Evolutionary conservation across 2,888 invertebrate genomes (phyloP), one percentile per base, ranked within the genome.

Genomic region (Rhamphomyia laevipes): DNA sequence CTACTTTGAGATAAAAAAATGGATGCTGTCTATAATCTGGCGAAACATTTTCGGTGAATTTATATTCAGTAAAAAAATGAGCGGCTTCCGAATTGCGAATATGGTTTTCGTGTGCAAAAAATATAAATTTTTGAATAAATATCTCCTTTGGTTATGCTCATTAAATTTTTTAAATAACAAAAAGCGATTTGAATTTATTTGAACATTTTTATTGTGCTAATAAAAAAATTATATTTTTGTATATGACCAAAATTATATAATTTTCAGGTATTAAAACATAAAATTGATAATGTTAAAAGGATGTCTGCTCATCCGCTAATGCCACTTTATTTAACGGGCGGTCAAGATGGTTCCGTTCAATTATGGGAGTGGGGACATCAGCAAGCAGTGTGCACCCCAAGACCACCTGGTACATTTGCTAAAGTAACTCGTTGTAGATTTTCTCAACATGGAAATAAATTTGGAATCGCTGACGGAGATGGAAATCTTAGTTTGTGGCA

Each of bases 321-420:
- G 67, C 95, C 97, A 31, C 77, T 97, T 60, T 99, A 96, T 73
- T 73, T 96, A 59, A 92, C 93, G 41, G 96, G 96, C 49, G 88
- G 92, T 12, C 91, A 92, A 65, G 96, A 96, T 73, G 95, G 96
- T 10, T 93, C 94, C 0, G 94, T 96, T 1, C 86, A 89, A 58
- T 77, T 96, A 55, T 94, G 97, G 95, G 97, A 99, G 73, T 99
- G 97, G 96, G 93, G 92, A 9, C 95, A 95, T 71, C 81, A 84
- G 45, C 86, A 88, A 53, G 86, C 90, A 38, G 88, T 95, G 13
- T 87, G 92, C 62, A 84, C 85, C 18, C 93, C 94, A 2, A 78
- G 95, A 37, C 84, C 90, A n/a, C 82, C 93, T 0, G 95, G 95
- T 31, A 93, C 95, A 6, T 94, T 89, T 70, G 92, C 91, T 31